Percentiles rank a stretch among this genome's conserved stretches.
phyloP scores from a whole-genome alignment of 2,113 vertebrate species.

The Scortum barcoo region DNA sequence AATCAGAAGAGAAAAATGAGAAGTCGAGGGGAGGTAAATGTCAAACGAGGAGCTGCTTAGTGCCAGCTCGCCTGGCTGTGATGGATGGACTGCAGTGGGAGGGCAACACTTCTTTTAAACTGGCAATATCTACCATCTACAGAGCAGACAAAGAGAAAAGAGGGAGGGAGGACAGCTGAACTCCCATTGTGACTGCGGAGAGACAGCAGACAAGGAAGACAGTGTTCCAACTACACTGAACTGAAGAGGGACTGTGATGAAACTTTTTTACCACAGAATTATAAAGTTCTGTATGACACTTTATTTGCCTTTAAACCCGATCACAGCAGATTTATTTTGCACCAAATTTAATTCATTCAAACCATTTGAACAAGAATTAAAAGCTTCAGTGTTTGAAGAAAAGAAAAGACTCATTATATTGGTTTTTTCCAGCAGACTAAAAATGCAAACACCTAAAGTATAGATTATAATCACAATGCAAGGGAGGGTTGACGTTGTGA shows the following conservation, averaged over 20 bases:
- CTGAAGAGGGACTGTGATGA: too few relatives aligned
- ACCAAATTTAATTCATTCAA: not conserved
- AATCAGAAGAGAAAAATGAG: conserved; percentile 38
- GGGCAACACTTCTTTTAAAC: conserved; percentile 54
- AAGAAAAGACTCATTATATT: not conserved
- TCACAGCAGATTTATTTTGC: not conserved
- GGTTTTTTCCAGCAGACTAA: not conserved
- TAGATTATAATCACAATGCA: not conserved
- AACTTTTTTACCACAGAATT: not conserved
- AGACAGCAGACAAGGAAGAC: not conserved
- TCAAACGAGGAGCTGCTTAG: conserved; percentile 59
- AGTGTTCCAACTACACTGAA: not conserved
- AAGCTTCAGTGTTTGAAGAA: not conserved
- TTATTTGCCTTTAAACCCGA: not conserved
- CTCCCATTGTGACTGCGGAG: not conserved
- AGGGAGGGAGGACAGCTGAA: conserved; percentile 6
- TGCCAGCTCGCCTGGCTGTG: conserved; percentile 46
- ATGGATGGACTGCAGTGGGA: conserved; percentile 69
- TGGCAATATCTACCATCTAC: conserved; percentile 43
- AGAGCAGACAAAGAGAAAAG: conserved; percentile 26
- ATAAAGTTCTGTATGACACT: not conserved
- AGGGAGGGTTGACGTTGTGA: too few relatives aligned
- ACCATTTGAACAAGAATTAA: not conserved
- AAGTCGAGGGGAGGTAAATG: conserved; percentile 62
- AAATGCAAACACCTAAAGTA: not conserved